Evolutionary conservation across 2,888 invertebrate genomes (phyloP), one percentile per base, ranked within the genome.

Genomic region (Onthophagus sagittarius): DNA sequence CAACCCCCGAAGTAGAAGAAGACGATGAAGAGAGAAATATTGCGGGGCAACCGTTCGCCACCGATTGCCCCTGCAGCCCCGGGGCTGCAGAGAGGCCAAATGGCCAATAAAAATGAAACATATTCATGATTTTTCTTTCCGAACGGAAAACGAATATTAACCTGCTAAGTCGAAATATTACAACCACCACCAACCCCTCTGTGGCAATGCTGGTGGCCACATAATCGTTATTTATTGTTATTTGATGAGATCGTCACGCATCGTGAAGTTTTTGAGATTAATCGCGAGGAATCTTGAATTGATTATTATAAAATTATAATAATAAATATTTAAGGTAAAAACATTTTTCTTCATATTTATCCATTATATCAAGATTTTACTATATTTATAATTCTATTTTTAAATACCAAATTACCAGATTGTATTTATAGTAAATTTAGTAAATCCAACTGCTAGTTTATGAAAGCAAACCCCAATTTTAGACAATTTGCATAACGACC

Each of bases 61-160:
- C 77, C 76, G 74, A 80, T 76, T 76, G 76, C 77, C 76, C 72
- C 64, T 76, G 71, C 74, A 74, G 72, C 72, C 63, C 69, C 67
- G 71, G 70, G 75, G 82, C 80, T 81, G 82, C 81, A 81, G 82
- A 84, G 82, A 83, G 81, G 80, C 82, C 67, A 84, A 85, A 85
- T 84, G 85, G 84, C 83, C 85, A 84, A 85, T 85, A 85, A 85
- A 85, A 85, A 85, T 85, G 84, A 85, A 85, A 85, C 84, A 85
- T 86, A 86, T 85, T 86, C 85, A 86, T 86, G 84, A 83, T 84
- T 84, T 32, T 67, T 53, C 39, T 83, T 84, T 84, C 82, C 83
- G 81, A 82, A 81, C 83, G 84, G 83, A 84, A 84, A 84, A 80
- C 39, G 81, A 81, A 81, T 82, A 83, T 84, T 84, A 83, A 82